Percentiles rank a stretch among this genome's conserved stretches.
phyloP scores from a whole-genome alignment of 2,888 invertebrate genomes.

The Pseudococcus viburni region DNA sequence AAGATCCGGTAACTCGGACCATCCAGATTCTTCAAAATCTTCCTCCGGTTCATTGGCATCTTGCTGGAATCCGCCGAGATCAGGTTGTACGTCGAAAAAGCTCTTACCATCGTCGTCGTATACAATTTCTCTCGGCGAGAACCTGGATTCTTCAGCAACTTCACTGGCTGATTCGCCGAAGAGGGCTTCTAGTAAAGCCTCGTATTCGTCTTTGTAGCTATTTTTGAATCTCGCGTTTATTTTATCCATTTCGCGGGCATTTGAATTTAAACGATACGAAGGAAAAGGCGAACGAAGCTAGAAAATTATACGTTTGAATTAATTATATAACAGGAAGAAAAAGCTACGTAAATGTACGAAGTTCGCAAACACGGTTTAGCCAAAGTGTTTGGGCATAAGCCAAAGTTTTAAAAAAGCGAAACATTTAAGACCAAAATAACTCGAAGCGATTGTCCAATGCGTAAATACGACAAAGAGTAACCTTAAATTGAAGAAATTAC shows the following conservation, averaged over 20 bases:
- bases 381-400: constrained; percentile 8
- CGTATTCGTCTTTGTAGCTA: constrained; percentile 66
- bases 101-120: constrained; percentile 35
- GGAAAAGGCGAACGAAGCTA: not conserved
- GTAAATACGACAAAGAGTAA: constrained; percentile 54
- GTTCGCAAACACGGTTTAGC: constrained; percentile 22
- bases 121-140: not conserved
- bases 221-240: constrained; percentile 52
- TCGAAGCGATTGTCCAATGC: constrained; percentile 27
- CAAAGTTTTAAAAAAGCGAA: constrained; percentile 53
- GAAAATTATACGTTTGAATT: constrained; percentile 36
- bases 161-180: not conserved
- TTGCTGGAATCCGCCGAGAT: not conserved
- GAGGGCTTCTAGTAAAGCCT: constrained; percentile 56
- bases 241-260: constrained; percentile 40
- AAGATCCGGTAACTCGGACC: constrained; percentile 78
- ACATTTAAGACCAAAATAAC: constrained; percentile 62
- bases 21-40: constrained; percentile 12
- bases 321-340: constrained; percentile 48
- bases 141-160: not conserved
- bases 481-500: constrained; percentile 45
- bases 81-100: constrained; percentile 26
- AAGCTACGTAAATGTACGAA: constrained; percentile 12
- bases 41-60: not conserved
- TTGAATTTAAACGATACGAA: not conserved